Evolutionary conservation across 2,888 invertebrate species (phyloP), one percentile per base, ranked within the genome.

Genomic region (Apantesis nais): DNA sequence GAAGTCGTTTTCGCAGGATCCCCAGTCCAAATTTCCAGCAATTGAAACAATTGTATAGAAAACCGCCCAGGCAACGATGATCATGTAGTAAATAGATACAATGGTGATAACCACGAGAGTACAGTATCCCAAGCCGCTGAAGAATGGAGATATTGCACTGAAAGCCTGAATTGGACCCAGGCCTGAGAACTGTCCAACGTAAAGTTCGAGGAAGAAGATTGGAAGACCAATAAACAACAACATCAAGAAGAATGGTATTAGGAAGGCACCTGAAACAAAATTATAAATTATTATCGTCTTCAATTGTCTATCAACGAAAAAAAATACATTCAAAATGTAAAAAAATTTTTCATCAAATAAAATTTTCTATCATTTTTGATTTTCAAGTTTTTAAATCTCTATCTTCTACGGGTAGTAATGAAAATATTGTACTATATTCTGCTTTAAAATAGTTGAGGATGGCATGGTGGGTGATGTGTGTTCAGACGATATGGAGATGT

Each of bases 111-210:
- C 96, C 55, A 97, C 95, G 75, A 97, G 91, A 0, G 97, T 97
- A 78, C 96, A 96, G 83, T 96, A 96, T 0, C 97, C 97, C 2
- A 97, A 89, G 0, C 96, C 96, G 81, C 91, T 92, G 85, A 96
- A 96, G 82, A 93, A 96, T 0, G 97, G 97, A 0, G 96, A 95
- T 82, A 97, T 96, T 5, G 96, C 90, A 58, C 90, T 88, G 83
- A 96, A 97, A 0, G 96, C 96, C 78, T 96, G 91, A 61, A 96
- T 89, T 0, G 98, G 97, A 0, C 98, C 98, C 0, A 97, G 87
- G 4, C 97, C 97, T 1, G 97, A 96, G 87, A 96, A 98, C 86
- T 98, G 98, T 2, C 98, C 98, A 31, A 98, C 92, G 62, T 97
- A 96, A 52, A 98, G 91, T 87, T 98, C 98, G 88, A 98, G 92